These are phyloP conservation scores for Neogale vison DNA, from an alignment of 2,113 vertebrate species.

Conservation along the genomic window DNA sequence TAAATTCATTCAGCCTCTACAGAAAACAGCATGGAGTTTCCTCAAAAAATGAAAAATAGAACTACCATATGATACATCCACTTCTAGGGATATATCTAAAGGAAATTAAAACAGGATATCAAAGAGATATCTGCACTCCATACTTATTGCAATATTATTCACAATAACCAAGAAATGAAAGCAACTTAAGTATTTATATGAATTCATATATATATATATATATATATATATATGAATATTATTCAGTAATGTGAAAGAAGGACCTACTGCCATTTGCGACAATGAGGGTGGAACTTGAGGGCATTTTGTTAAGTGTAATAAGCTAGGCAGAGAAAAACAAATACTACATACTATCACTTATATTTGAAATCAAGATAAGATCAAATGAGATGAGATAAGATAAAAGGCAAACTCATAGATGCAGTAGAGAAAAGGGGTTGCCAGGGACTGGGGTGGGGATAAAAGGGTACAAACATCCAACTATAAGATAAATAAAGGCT, in stretches of 20 bases:
- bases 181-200: not conserved
- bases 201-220: not conserved
- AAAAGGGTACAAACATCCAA: not conserved
- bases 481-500: not conserved
- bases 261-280: not conserved
- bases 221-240: not conserved
- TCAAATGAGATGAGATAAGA: not conserved
- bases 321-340: not conserved
- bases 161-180: not conserved
- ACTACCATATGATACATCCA: not conserved
- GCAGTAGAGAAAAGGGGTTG: not conserved
- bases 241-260: not conserved
- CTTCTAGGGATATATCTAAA: not conserved
- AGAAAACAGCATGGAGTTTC: not conserved
- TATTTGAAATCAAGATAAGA: not conserved
- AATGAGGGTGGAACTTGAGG: not conserved
- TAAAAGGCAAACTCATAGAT: not conserved
- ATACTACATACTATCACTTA: not conserved
- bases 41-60: not conserved
- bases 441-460: not conserved
- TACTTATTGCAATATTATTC: not conserved
- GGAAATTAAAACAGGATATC: not conserved
- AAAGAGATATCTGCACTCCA: not conserved
- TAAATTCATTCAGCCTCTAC: not conserved
- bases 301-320: not conserved